These are phyloP conservation scores for Clitarchus hookeri DNA, from an alignment of 2,888 invertebrate genomes.

Conservation along the genomic window DNA sequence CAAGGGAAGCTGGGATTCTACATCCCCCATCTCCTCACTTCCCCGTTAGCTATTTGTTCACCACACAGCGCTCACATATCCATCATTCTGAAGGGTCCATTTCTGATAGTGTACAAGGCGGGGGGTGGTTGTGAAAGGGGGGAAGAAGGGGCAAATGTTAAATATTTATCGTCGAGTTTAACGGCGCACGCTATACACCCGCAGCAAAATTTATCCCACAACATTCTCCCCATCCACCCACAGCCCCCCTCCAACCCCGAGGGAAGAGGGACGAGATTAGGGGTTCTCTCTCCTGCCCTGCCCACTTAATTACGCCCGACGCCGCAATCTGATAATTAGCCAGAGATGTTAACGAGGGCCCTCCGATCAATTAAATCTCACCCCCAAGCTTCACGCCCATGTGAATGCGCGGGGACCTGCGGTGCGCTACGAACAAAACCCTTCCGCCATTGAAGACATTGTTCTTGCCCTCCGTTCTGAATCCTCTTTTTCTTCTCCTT, in stretches of 20 bases:
- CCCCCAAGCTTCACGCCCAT: not conserved
- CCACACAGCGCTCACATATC: slow-evolving; percentile 27
- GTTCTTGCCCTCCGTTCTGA: slow-evolving; percentile 10
- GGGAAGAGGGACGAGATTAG: slow-evolving; percentile 3
- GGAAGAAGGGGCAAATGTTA: slow-evolving; percentile 27
- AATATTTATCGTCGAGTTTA: slow-evolving; percentile 35
- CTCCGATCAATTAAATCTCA: slow-evolving; percentile 22
- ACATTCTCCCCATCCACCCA: not conserved
- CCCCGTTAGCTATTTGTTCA: slow-evolving; percentile 16
- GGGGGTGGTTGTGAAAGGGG: not conserved
- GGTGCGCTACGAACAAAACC: slow-evolving; percentile 11
- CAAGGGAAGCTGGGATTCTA: not conserved
- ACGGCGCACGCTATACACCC: not conserved
- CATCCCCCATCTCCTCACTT: not conserved
- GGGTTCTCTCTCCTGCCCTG: not conserved
- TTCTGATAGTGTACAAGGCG: not conserved
- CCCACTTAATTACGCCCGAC: slow-evolving; percentile 20
- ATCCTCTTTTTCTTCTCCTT: not conserved
- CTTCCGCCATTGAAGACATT: not conserved
- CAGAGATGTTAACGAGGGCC: not conserved
- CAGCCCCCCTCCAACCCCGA: not conserved
- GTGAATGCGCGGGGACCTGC: not conserved
- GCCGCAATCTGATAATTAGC: slow-evolving; percentile 25
- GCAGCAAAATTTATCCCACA: slow-evolving; percentile 9
- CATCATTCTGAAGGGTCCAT: slow-evolving; percentile 36